These are phyloP conservation scores for Formica exsecta DNA, from an alignment of 1,140 invertebrate genomes.

Conservation along the genomic window DNA sequence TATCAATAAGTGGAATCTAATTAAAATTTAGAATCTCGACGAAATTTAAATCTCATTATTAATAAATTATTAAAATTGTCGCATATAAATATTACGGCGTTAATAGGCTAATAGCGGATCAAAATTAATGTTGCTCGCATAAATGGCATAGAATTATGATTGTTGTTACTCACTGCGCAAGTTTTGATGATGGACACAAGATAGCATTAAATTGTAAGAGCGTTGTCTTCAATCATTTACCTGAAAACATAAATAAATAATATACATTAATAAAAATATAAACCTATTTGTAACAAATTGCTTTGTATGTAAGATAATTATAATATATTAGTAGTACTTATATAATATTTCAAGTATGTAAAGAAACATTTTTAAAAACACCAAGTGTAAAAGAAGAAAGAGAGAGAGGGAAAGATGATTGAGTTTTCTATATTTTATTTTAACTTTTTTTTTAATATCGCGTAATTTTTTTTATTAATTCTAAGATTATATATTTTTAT, in stretches of 20 bases:
- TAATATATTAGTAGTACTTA: not conserved
- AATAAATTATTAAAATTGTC: constrained; percentile 13
- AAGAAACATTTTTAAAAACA: not conserved
- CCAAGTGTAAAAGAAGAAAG: too few species aligned
- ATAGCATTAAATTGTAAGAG: not conserved
- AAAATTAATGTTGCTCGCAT: not conserved
- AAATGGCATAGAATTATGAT: not conserved
- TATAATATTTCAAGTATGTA: not conserved
- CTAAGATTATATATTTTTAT: not conserved
- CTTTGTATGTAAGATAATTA: not conserved
- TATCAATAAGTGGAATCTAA: not conserved
- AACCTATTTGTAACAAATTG: not conserved
- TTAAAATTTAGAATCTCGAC: not conserved
- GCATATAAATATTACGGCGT: not conserved
- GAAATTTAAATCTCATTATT: constrained; percentile 7
- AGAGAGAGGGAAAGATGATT: not conserved
- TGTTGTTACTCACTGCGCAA: constrained; percentile 12
- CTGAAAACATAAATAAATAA: constrained; percentile 29
- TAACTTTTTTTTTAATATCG: not conserved
- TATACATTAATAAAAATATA: not conserved
- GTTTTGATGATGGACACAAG: not conserved
- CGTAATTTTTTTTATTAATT: not conserved
- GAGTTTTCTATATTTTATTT: not conserved
- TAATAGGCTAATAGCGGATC: not conserved
- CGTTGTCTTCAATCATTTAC: constrained; percentile 5